Evolutionary conservation across 2,113 vertebrate species (phyloP).

Genomic region (Mohoua ochrocephala): DNA sequence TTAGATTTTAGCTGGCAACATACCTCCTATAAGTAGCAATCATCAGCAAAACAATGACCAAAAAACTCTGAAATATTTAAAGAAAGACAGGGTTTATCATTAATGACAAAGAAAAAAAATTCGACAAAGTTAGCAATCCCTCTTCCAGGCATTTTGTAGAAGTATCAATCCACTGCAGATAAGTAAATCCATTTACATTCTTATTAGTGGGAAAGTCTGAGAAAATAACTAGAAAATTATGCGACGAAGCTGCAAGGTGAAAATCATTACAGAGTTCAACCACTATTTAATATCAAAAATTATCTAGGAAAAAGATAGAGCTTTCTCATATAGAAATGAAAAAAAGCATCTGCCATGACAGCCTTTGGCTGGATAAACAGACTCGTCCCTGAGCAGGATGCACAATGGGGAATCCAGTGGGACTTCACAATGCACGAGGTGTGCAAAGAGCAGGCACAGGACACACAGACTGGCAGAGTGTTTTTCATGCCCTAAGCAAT

Average conservation of each 20-base stretch:
- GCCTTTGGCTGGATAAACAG: neutral
- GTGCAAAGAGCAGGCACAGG: neutral
- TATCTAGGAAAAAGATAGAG: neutral
- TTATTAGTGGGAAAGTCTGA: neutral
- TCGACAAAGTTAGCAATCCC: neutral
- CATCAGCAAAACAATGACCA: neutral
- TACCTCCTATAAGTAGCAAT: neutral
- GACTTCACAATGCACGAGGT: neutral
- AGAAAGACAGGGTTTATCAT: neutral
- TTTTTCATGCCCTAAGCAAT: neutral
- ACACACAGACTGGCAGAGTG: neutral
- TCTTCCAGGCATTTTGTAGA: neutral
- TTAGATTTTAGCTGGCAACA: neutral
- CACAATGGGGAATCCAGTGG: neutral
- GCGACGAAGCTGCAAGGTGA: neutral
- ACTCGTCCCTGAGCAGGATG: neutral
- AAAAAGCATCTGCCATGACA: neutral
- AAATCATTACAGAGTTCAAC: neutral
- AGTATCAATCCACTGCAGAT: neutral
- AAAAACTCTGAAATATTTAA: neutral
- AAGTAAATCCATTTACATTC: neutral
- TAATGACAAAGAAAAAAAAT: neutral
- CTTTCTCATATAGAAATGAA: neutral
- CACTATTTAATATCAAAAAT: neutral
- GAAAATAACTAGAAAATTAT: neutral